Evolutionary conservation across 2,113 vertebrate genomes (phyloP).

Genomic region (Odobenus rosmarus): DNA sequence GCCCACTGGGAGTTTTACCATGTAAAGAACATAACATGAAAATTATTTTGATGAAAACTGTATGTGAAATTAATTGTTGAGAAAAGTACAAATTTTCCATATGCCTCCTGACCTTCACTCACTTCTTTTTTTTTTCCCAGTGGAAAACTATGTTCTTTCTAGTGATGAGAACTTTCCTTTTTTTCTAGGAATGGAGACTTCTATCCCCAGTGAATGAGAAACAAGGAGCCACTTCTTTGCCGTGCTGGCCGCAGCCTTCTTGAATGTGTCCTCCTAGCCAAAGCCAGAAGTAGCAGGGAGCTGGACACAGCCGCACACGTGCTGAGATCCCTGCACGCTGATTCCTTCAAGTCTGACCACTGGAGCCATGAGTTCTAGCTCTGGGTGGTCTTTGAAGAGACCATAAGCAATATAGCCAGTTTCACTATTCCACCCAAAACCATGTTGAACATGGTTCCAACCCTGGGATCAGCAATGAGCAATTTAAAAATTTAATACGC

Average conservation of each 20-base stretch:
- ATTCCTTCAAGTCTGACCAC: constrained; percentile 93
- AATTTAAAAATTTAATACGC: constrained; percentile 94
- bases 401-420: constrained; percentile 93
- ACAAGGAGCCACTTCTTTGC: constrained; percentile 81
- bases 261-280: constrained; percentile 91
- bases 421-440: constrained; percentile 95
- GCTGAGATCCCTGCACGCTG: constrained; percentile 90
- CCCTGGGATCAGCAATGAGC: constrained; percentile 92
- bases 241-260: constrained; percentile 90
- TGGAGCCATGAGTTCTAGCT: constrained; percentile 91
- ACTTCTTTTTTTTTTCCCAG: background rate
- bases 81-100: background rate
- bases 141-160: background rate
- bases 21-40: background rate
- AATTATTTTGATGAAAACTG: constrained; percentile 6
- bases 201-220: background rate
- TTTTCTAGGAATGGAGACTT: background rate
- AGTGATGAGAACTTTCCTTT: background rate
- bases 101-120: background rate
- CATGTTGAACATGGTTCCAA: constrained; percentile 93
- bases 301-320: constrained; percentile 89
- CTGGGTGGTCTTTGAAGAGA: constrained; percentile 92
- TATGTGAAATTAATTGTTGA: background rate
- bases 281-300: constrained; percentile 88
- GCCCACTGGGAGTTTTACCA: background rate